Conservation (phyloP, 2,797 vertebrate species). For the Premnoplex brunnescens region DNA sequence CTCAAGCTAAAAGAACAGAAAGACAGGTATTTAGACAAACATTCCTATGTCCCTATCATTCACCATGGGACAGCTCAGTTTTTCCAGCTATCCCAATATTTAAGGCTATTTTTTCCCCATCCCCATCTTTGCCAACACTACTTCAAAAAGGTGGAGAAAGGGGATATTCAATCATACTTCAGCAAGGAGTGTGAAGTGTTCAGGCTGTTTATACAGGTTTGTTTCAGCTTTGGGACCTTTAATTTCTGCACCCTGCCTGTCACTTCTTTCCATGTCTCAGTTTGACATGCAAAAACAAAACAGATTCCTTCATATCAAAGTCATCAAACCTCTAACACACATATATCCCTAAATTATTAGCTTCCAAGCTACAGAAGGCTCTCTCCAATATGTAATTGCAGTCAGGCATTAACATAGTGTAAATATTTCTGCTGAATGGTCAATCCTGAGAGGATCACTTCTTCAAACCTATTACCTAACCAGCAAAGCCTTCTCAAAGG, state of each 20-base stretch:
- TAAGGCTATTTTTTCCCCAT: neutral
- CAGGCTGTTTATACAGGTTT: neutral
- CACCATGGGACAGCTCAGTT: neutral
- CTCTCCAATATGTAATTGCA: neutral
- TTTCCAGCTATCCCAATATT: neutral
- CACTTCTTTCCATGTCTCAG: neutral
- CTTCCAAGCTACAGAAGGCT: neutral
- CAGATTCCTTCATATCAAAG: neutral
- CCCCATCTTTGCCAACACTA: neutral
- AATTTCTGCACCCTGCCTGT: neutral
- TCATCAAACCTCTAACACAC: neutral
- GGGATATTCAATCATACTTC: neutral
- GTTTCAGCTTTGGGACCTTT: neutral
- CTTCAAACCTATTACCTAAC: neutral
- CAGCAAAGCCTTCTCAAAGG: neutral
- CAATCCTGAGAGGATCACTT: neutral
- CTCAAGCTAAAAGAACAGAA: neutral
- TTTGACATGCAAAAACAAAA: neutral
- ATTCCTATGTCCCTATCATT: neutral
- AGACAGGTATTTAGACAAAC: neutral
- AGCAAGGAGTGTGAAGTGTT: rapidly evolving
- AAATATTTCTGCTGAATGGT: neutral
- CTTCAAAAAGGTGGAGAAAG: neutral
- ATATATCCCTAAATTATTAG: neutral
- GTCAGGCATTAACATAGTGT: neutral